These are phyloP conservation scores for Dissostichus mawsoni DNA, from an alignment of 2,113 vertebrate genomes.

Conservation along the genomic window DNA sequence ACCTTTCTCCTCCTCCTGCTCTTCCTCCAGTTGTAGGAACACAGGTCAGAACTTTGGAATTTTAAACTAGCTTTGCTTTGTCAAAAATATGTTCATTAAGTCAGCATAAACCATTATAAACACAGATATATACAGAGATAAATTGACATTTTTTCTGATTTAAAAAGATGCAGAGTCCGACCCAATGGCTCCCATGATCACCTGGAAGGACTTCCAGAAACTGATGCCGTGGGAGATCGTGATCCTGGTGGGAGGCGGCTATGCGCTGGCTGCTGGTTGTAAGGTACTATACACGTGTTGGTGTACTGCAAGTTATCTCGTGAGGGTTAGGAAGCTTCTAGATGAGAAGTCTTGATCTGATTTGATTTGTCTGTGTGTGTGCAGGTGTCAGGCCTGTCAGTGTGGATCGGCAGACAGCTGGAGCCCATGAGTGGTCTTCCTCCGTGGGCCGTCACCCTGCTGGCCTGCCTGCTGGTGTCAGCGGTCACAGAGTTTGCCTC, in stretches of 20 bases:
- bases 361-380: slow-evolving; percentile 4
- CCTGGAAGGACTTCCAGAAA: slow-evolving; percentile 98
- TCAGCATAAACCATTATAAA: no score
- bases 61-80: no score
- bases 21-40: slow-evolving; percentile 80
- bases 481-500: slow-evolving; percentile 97
- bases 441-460: slow-evolving; percentile 93
- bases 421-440: slow-evolving; percentile 95
- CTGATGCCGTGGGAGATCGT: slow-evolving; percentile 99
- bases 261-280: slow-evolving; percentile 96
- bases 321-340: background rate
- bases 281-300: slow-evolving; percentile 84
- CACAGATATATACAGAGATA: no score
- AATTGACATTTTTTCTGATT: background rate
- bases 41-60: slow-evolving; percentile 75
- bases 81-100: no score
- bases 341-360: background rate
- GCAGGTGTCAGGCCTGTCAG: slow-evolving; percentile 92
- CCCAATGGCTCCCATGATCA: slow-evolving; percentile 91
- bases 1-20: slow-evolving; percentile 86
- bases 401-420: slow-evolving; percentile 97
- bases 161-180: slow-evolving; percentile 59
- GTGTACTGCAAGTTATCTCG: background rate
- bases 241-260: slow-evolving; percentile 97
- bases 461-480: slow-evolving; percentile 96